Evolutionary conservation across 2,888 invertebrate species (phyloP).

Genomic region (Nebria brevicollis): DNA sequence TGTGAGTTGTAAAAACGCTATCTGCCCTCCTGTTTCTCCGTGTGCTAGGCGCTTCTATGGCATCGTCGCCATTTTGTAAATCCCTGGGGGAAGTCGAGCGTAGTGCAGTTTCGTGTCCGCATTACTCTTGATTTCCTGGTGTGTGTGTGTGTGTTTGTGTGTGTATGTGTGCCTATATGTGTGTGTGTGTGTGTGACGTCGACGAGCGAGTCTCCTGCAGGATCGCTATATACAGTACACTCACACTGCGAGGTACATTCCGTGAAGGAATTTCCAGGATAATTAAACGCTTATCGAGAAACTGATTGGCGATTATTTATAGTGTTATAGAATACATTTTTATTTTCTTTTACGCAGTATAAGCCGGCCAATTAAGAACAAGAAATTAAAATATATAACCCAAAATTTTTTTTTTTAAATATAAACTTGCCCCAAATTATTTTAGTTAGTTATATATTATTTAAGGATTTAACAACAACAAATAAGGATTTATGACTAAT

Average conservation of each 20-base stretch:
- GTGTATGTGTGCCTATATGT: background rate
- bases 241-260: background rate
- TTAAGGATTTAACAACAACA: no score
- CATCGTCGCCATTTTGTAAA: slow-evolving; percentile 58
- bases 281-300: slow-evolving; percentile 14
- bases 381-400: no score
- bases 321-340: no score
- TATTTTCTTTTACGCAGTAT: no score
- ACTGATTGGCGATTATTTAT: background rate
- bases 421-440: no score
- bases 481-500: no score
- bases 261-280: background rate
- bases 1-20: no score
- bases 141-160: slow-evolving; percentile 53
- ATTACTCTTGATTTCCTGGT: slow-evolving; percentile 73
- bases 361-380: no score
- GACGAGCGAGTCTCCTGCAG: slow-evolving; percentile 12
- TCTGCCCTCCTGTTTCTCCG: background rate
- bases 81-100: slow-evolving; percentile 62
- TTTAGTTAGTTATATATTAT: no score
- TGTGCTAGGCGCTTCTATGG: background rate
- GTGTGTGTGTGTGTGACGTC: background rate
- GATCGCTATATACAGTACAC: slow-evolving; percentile 1
- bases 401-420: no score
- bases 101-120: slow-evolving; percentile 73